These are phyloP conservation scores for Aphidius colemani DNA, from an alignment of 2,888 invertebrate species.

Conservation along the genomic window DNA sequence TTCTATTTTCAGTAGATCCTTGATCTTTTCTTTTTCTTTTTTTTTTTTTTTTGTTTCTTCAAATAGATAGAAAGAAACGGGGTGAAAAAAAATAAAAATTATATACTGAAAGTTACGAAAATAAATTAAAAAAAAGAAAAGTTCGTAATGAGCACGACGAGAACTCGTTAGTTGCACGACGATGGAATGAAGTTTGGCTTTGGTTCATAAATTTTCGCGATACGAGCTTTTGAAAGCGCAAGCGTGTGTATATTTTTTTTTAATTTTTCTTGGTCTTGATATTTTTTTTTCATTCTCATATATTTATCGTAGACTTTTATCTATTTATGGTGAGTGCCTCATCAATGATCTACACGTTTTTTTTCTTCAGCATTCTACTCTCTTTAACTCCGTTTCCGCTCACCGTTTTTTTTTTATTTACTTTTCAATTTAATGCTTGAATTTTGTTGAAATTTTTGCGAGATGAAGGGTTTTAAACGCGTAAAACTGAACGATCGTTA, in stretches of 20 bases:
- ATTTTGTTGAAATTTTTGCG: not conserved
- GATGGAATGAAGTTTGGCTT: conserved; percentile 15
- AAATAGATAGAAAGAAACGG: no score
- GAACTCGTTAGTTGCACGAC: not conserved
- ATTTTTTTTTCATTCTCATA: not conserved
- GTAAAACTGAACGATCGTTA: not conserved
- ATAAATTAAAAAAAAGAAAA: no score
- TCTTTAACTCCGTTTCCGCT: not conserved
- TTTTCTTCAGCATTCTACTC: not conserved
- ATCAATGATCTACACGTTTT: not conserved
- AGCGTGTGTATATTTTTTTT: not conserved
- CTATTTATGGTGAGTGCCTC: not conserved
- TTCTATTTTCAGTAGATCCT: no score
- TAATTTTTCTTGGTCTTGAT: not conserved
- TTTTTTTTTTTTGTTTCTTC: no score
- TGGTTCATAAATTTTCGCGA: conserved; percentile 6
- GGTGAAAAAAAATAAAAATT: no score
- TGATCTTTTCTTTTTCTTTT: no score
- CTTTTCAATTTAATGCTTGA: not conserved
- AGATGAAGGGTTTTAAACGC: not conserved
- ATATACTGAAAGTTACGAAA: no score
- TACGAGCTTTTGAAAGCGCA: not conserved
- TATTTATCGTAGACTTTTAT: not conserved
- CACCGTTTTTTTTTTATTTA: not conserved
- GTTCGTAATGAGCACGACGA: not conserved